Evolutionary conservation across 2,113 vertebrate species (phyloP).

Genomic region (Poecilia latipinna): DNA sequence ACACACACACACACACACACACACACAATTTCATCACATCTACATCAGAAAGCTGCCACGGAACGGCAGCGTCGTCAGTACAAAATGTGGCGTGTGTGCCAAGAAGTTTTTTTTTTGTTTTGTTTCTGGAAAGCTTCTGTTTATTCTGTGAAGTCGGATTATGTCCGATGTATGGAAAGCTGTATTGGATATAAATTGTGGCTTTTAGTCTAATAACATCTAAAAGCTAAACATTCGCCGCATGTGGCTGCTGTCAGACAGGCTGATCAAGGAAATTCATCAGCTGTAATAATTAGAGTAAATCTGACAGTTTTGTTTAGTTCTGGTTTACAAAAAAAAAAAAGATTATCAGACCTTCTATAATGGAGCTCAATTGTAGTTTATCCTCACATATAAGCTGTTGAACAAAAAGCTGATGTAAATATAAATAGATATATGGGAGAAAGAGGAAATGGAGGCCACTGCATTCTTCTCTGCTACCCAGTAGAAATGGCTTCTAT

Average conservation of each 20-base stretch:
- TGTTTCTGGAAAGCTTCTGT: conserved; percentile 21
- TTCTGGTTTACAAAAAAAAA: neutral
- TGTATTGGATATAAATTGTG: neutral
- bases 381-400: neutral
- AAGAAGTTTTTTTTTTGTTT: conserved; percentile 9
- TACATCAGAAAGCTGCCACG: conserved; percentile 35
- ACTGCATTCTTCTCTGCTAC: neutral
- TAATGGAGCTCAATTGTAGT: neutral
- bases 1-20: conserved; percentile 10
- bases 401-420: neutral
- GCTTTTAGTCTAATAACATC: neutral
- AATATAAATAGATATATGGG: neutral
- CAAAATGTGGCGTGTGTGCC: conserved; percentile 12
- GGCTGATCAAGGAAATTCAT: neutral
- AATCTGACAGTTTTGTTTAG: neutral
- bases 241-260: neutral
- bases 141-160: conserved; percentile 43
- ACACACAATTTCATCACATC: conserved; percentile 8
- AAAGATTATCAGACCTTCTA: neutral
- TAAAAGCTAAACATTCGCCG: neutral
- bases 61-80: conserved; percentile 27
- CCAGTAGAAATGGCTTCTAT: no score
- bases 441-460: neutral
- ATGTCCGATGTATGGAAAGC: conserved; percentile 23
- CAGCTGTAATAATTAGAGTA: neutral